Conservation (phyloP, 2,113 vertebrate genomes). For the Lepus americanus region DNA sequence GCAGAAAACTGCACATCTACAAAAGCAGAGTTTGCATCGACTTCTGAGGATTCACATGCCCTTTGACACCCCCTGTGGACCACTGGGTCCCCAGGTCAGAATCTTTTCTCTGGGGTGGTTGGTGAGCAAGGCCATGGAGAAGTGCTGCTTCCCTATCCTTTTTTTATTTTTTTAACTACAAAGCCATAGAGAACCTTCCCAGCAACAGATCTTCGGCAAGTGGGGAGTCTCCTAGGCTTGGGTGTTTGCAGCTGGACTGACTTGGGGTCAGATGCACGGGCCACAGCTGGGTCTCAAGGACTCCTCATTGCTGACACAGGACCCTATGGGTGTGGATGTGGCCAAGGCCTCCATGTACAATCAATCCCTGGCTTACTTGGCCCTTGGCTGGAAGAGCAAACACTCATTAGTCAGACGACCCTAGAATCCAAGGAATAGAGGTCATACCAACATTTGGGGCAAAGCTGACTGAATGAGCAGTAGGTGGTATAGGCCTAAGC, state of each 20-base stretch:
- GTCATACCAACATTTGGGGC: neutral
- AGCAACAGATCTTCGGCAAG: constrained; percentile 6
- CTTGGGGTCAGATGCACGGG: neutral
- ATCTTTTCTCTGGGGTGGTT: neutral
- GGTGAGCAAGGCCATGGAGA: neutral
- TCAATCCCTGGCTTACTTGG: neutral
- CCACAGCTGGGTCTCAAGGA: too few relatives aligned
- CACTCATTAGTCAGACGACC: neutral
- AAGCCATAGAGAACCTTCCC: neutral
- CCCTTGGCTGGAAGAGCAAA: neutral
- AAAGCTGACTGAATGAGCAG: neutral
- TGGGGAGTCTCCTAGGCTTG: neutral
- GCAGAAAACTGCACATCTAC: neutral
- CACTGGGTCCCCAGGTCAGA: neutral
- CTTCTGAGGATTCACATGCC: neutral
- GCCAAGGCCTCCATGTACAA: neutral
- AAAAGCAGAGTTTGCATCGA: neutral
- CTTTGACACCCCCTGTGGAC: neutral
- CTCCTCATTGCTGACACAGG: neutral
- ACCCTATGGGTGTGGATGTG: neutral
- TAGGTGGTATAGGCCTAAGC: neutral
- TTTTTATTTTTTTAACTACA: neutral
- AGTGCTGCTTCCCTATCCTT: neutral
- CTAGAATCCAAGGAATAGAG: too few relatives aligned
- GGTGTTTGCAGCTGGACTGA: neutral